These are phyloP conservation scores for Drymodes brunneopygia DNA, from an alignment of 2,113 vertebrate species.

Conservation along the genomic window DNA sequence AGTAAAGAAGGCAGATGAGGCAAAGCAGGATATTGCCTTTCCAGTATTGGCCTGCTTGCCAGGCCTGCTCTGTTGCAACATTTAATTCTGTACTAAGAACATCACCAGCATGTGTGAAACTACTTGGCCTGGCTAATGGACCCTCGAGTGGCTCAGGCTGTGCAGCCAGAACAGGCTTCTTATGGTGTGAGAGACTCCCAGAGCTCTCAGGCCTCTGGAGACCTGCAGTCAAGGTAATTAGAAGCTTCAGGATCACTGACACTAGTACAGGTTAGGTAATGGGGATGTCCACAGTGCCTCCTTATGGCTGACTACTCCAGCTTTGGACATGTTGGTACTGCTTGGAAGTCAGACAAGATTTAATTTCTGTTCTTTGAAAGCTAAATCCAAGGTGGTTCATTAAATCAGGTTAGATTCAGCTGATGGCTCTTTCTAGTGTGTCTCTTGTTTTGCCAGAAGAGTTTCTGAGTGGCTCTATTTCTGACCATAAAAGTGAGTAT, in stretches of 20 bases:
- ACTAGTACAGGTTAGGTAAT: not conserved
- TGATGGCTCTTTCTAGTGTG: not conserved
- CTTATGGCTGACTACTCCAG: not conserved
- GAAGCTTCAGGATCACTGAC: not conserved
- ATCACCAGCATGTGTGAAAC: not conserved
- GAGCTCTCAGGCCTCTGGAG: not conserved
- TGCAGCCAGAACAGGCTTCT: not conserved
- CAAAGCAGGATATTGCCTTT: not conserved
- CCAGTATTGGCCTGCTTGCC: not conserved
- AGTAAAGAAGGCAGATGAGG: not conserved
- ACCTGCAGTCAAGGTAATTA: not conserved
- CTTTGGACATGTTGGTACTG: not conserved
- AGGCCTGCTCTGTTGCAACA: not conserved
- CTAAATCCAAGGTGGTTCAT: not conserved
- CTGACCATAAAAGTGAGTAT: not conserved
- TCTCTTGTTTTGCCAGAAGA: not conserved
- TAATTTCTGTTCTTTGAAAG: not conserved
- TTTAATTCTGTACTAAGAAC: not conserved
- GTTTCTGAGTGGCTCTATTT: not conserved
- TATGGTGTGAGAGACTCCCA: not conserved
- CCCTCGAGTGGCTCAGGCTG: not conserved
- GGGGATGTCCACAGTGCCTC: not conserved
- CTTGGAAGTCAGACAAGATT: not conserved
- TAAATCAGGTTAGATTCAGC: not conserved
- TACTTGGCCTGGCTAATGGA: not conserved